These are phyloP conservation scores for Girardinus metallicus DNA, from an alignment of 2,797 vertebrate genomes.

Conservation along the genomic window DNA sequence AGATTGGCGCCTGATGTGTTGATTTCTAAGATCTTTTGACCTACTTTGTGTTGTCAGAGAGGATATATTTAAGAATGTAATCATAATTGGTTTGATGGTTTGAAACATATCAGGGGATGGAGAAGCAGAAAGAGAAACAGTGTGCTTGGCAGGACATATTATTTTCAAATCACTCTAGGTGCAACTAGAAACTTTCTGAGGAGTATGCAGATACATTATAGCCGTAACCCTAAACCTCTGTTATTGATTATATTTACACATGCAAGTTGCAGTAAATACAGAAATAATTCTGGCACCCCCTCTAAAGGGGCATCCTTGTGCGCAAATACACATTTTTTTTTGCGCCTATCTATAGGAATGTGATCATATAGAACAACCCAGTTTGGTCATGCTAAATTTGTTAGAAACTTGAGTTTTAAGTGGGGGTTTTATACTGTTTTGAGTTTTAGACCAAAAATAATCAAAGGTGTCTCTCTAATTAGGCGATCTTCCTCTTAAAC, in stretches of 20 bases:
- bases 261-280: too few species aligned
- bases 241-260: too few species aligned
- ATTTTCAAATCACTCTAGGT: neutral
- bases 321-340: too few species aligned
- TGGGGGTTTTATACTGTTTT: neutral
- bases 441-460: neutral
- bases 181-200: too few species aligned
- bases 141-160: neutral
- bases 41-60: neutral
- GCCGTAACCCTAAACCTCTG: too few species aligned
- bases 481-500: constrained; percentile 37
- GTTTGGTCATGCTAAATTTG: too few species aligned
- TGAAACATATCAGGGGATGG: neutral
- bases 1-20: neutral
- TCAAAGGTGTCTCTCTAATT: neutral
- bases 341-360: neutral
- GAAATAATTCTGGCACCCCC: too few species aligned
- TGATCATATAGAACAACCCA: neutral
- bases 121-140: neutral
- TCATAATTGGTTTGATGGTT: neutral
- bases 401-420: neutral
- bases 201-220: too few species aligned
- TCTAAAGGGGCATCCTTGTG: too few species aligned
- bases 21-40: neutral
- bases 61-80: neutral